A percentile compares a stretch with the other conserved stretches of the same genome.
phyloP scores from a whole-genome alignment of 2,113 vertebrate genomes.

The Daphoenositta chrysoptera region DNA sequence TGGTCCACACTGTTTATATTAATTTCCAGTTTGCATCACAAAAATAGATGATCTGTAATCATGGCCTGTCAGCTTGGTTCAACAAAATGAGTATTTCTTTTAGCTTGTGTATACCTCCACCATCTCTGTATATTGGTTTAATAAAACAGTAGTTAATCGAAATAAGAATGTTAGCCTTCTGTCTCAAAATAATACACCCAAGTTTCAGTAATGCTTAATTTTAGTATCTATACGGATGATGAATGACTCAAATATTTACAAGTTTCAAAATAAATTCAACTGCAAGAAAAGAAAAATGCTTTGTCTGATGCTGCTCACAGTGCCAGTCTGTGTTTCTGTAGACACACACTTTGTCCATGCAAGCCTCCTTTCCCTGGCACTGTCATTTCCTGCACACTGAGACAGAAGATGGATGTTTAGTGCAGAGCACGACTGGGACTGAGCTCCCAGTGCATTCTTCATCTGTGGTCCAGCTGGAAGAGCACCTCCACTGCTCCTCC shows the following conservation, averaged over 20 bases:
- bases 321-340: background rate
- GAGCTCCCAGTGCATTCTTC: constrained; percentile 66
- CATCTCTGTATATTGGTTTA: constrained; percentile 23
- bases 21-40: constrained; percentile 18
- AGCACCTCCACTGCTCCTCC: constrained; percentile 44
- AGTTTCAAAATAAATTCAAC: constrained; percentile 37
- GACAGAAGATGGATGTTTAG: constrained; percentile 56
- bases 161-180: constrained; percentile 44
- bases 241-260: constrained; percentile 50
- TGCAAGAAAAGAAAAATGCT: background rate
- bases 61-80: constrained; percentile 5
- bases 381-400: constrained; percentile 66
- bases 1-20: constrained; percentile 21
- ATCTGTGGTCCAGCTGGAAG: constrained; percentile 70
- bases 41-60: constrained; percentile 30
- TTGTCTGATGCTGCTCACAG: background rate
- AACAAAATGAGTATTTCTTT: constrained; percentile 42
- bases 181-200: constrained; percentile 18
- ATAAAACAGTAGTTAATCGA: constrained; percentile 58
- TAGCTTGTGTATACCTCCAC: constrained; percentile 35
- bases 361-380: constrained; percentile 36
- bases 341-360: background rate
- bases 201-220: constrained; percentile 18
- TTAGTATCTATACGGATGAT: constrained; percentile 36
- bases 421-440: constrained; percentile 63